phyloP scores from a whole-genome alignment of 2,888 invertebrate genomes.

The Dromius quadrimaculatus region DNA sequence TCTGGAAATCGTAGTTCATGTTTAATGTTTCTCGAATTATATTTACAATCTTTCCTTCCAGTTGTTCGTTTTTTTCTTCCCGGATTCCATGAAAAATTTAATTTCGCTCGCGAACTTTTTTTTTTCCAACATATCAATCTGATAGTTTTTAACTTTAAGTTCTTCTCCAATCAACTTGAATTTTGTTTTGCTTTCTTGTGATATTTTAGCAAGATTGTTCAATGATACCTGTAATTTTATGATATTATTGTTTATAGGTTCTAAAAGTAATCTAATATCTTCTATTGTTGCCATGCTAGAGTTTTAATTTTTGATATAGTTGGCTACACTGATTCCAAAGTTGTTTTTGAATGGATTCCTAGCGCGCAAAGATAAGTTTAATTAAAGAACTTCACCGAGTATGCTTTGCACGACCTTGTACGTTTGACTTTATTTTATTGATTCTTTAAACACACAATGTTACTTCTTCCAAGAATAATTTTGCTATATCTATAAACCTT shows the following conservation, averaged over 20 bases:
- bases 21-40: not conserved
- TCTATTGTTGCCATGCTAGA: not conserved
- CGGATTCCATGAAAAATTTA: not conserved
- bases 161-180: not conserved
- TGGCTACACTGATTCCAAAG: slow-evolving; percentile 15
- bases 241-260: not conserved
- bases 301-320: slow-evolving; percentile 3
- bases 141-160: not conserved
- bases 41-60: not conserved
- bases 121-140: not conserved
- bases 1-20: not conserved
- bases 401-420: too few relatives aligned
- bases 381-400: too few relatives aligned
- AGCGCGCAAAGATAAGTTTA: too few relatives aligned
- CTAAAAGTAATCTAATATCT: not conserved
- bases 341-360: too few relatives aligned
- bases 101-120: not conserved
- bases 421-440: too few relatives aligned
- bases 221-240: not conserved
- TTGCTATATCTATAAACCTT: too few relatives aligned
- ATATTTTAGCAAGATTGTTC: not conserved
- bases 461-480: too few relatives aligned
- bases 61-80: not conserved
- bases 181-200: not conserved
- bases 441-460: too few relatives aligned